Evolutionary conservation across 2,888 invertebrate species (phyloP).

Genomic region (Hydraecia micacea): DNA sequence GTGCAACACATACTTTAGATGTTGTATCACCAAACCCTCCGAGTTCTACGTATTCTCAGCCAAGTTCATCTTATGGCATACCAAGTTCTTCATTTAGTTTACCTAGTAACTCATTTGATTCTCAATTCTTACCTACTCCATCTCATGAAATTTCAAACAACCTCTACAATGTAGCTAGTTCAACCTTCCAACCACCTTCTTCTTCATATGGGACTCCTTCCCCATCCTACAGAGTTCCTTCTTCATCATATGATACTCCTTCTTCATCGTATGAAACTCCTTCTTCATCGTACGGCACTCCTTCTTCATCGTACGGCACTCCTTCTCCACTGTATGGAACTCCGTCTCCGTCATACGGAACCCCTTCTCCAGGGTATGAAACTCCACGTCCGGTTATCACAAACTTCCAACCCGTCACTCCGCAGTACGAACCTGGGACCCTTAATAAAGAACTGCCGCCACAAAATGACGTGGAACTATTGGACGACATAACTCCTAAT

Average conservation of each 20-base stretch:
- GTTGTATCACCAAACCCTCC: slow-evolving; percentile 77
- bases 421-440: slow-evolving; percentile 73
- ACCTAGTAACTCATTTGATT: slow-evolving; percentile 49
- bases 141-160: slow-evolving; percentile 61
- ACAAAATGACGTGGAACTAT: slow-evolving; percentile 75
- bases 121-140: slow-evolving; percentile 66
- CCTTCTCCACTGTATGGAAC: slow-evolving; percentile 65
- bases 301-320: slow-evolving; percentile 68
- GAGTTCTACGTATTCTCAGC: slow-evolving; percentile 74
- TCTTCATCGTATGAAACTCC: slow-evolving; percentile 70
- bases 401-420: slow-evolving; percentile 72
- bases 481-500: slow-evolving; percentile 73
- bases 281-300: slow-evolving; percentile 68
- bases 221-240: slow-evolving; percentile 65
- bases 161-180: slow-evolving; percentile 68
- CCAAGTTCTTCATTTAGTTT: slow-evolving; percentile 61
- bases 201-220: slow-evolving; percentile 67
- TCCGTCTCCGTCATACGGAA: slow-evolving; percentile 64
- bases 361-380: slow-evolving; percentile 68
- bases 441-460: slow-evolving; percentile 77
- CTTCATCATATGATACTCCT: slow-evolving; percentile 65
- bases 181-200: slow-evolving; percentile 73
- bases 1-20: slow-evolving; percentile 78
- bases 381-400: slow-evolving; percentile 71
- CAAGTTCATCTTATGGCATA: slow-evolving; percentile 71